Evolutionary conservation across 1,140 invertebrate species (phyloP), one percentile per base, ranked within the genome.

Genomic region (Zaprionus tsacasi): DNA sequence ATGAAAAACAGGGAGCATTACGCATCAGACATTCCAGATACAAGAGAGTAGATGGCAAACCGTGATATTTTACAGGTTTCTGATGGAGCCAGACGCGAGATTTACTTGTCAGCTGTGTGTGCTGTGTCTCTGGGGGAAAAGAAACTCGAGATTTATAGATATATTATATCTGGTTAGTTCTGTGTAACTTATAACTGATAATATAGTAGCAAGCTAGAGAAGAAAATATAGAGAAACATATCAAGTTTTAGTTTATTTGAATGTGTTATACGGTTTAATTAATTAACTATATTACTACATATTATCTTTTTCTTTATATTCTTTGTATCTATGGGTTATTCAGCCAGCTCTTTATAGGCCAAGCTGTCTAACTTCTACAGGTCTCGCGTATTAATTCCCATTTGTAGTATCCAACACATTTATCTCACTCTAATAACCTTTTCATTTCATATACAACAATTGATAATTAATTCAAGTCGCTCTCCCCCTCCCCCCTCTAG

Each of bases 401-500:
- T 35, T 17, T 35, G 11, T 13, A 10, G 33, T 36, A 21, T 15
- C 15, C 17, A n/a, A n/a, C 17, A n/a, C 52, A 64, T 56, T 70
- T 65, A 48, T 65, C 60, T 71, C 11, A 50, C 61, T 36, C 35
- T 30, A 33, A 15, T 30, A 54, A 57, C 68, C 40, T 52, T 59
- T 55, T 73, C 13, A 60, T 67, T 73, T 68, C 57, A 60, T 60
- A 36, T 43, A 12, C 57, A 60, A 73, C 45, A 73, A 69, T 69
- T 73, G 38, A 40, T 73, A 56, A 73, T 69, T 55, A 73, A 69
- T 69, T 33, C 38, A 38, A 11, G 17, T 2, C 21, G 21, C 21
- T 21, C 10, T 17, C 30, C 43, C 7, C 50, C 43, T 33, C 5
- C 7, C 4, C 17, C 15, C 10, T 6, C 11, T 33, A 0, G 8